phyloP scores from a whole-genome alignment of 2,888 invertebrate species.

The Cheilosia impressa region DNA sequence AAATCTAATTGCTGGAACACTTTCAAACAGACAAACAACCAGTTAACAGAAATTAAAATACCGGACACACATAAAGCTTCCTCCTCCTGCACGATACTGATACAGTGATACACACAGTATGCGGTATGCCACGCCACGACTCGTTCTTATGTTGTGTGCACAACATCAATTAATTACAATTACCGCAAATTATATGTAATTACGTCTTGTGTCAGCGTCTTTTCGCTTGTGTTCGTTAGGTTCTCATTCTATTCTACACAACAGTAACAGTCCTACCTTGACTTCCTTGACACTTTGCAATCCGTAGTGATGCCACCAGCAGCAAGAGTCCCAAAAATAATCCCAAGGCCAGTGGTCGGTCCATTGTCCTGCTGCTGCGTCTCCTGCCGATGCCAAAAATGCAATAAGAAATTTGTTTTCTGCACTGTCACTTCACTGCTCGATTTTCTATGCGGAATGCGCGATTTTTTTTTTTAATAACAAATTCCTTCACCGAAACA shows the following conservation, averaged over 20 bases:
- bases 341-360: constrained; percentile 60
- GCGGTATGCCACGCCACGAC: constrained; percentile 1
- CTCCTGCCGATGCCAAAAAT: constrained; percentile 27
- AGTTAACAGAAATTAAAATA: constrained; percentile 30
- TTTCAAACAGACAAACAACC: constrained; percentile 34
- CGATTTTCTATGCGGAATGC: constrained; percentile 3
- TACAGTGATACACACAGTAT: constrained; percentile 16
- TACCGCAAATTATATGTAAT: constrained; percentile 67
- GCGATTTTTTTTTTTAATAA: constrained; percentile 22
- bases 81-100: constrained; percentile 25
- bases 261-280: constrained; percentile 50
- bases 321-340: constrained; percentile 62
- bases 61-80: constrained; percentile 20
- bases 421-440: constrained; percentile 20
- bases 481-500: constrained; percentile 29
- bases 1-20: constrained; percentile 53
- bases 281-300: constrained; percentile 73
- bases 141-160: constrained; percentile 37
- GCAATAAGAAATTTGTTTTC: constrained; percentile 5
- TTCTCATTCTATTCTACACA: not conserved
- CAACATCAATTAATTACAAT: constrained; percentile 70
- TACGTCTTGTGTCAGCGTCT: constrained; percentile 62
- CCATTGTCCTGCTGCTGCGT: constrained; percentile 38
- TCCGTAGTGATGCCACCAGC: constrained; percentile 63
- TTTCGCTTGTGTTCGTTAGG: constrained; percentile 5